Base-by-base conservation (phyloP, 2,797 vertebrate species). In the Sternarchorhynchus goeldii region DNA sequence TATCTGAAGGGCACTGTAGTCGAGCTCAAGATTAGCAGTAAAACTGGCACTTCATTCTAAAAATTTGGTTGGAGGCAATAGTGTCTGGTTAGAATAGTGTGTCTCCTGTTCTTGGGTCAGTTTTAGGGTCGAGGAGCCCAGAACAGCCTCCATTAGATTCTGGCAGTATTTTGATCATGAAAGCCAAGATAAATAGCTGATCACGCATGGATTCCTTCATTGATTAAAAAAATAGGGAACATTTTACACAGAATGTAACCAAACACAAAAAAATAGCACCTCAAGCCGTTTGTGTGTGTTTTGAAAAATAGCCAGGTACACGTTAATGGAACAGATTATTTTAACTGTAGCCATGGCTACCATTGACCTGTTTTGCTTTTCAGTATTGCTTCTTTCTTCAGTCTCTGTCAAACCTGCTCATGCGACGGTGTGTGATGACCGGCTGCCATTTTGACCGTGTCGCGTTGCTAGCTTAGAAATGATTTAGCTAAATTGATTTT, bases 91-190 rank as follows among this genome's bases (percentile, higher is more conserved):
- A 45, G 10, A 45, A 8, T 3, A 1, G 4, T 8, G 6, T 10
- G 41, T 45, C 41, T 62, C 32, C 12, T 32, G 29, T 32, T 63
- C 21, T 7, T 1, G 21, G 21, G 10, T 29, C 14, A 60, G 14
- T 60, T 60, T 62, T 10, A 10, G 31, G 2, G 10, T 53, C 29
- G 53, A 17, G 10, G 14, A 53, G 18, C 41, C 25, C 7, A 16
- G 45, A 41, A n/a, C 12, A 20, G 21, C 39, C n/a, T 25, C 5
- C 39, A 45, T 36, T 45, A 21, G 14, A 10, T 1, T 21, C n/a
- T 67, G 36, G 18, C 34, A 67, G 25, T 64, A 64, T 64, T n/a
- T n/a, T 18, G 14, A 64, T 41, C 21, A 34, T 41, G 64, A 41
- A 41, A 41, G 10, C 7, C 20, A 18, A 56, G 41, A 34, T 55